These are phyloP conservation scores for Ophraella communa DNA, from an alignment of 2,888 invertebrate species.

Conservation along the genomic window DNA sequence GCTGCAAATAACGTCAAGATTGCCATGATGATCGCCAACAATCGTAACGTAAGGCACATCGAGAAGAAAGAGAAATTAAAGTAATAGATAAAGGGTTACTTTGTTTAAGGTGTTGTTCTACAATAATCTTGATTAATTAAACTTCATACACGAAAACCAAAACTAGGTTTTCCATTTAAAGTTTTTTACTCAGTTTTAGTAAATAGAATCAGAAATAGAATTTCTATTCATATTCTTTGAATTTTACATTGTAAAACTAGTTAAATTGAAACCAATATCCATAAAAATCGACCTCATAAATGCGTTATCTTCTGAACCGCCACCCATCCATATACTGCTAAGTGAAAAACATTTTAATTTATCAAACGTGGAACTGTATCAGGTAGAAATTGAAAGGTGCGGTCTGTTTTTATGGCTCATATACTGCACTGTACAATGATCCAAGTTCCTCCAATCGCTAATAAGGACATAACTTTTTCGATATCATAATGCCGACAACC, in stretches of 20 bases:
- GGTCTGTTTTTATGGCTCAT: constrained; percentile 57
- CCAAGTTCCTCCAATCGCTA: constrained; percentile 54
- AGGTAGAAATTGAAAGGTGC: constrained; percentile 47
- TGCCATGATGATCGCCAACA: too few relatives aligned
- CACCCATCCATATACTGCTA: constrained; percentile 28
- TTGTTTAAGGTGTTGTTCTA: too few relatives aligned
- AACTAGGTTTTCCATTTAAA: too few relatives aligned
- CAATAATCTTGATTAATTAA: too few relatives aligned
- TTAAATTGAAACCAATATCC: constrained; percentile 14
- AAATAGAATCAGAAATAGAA: too few relatives aligned
- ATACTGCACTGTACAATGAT: constrained; percentile 51
- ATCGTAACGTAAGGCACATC: too few relatives aligned
- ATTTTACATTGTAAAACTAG: constrained; percentile 3
- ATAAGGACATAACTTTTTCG: constrained; percentile 56
- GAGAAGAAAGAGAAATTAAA: too few relatives aligned
- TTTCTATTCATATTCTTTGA: too few relatives aligned
- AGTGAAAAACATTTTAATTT: constrained; percentile 50
- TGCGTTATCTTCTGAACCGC: constrained; percentile 17
- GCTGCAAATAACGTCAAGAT: too few relatives aligned
- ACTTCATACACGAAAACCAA: too few relatives aligned
- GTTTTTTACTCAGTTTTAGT: too few relatives aligned
- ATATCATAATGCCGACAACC: constrained; percentile 54
- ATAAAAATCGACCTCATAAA: constrained; percentile 24
- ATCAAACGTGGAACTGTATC: constrained; percentile 52
- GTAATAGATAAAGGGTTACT: too few relatives aligned